phyloP scores from a whole-genome alignment of 1,140 invertebrate genomes.

The Hypothenemus hampei region DNA sequence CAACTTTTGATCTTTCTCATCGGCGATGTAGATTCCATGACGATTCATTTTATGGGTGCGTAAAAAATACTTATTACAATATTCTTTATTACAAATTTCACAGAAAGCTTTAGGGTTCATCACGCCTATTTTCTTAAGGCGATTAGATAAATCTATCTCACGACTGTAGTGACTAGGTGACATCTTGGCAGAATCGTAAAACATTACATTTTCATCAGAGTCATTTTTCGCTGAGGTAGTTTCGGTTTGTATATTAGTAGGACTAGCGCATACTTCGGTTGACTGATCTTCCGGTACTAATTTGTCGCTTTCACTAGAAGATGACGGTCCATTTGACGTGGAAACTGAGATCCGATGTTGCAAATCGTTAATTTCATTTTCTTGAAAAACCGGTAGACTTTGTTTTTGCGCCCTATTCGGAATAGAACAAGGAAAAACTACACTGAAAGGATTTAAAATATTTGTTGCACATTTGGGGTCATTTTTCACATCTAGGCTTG shows the following conservation, averaged over 20 bases:
- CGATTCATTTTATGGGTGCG: slow-evolving; percentile 84
- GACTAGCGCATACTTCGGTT: slow-evolving; percentile 36
- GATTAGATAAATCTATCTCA: slow-evolving; percentile 59
- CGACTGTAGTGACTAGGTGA: slow-evolving; percentile 38
- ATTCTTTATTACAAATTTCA: slow-evolving; percentile 92
- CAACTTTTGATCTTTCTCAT: slow-evolving; percentile 48
- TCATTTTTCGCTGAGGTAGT: slow-evolving; percentile 41
- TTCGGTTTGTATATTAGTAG: slow-evolving; percentile 36
- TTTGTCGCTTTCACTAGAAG: slow-evolving; percentile 35
- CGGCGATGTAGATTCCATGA: slow-evolving; percentile 65
- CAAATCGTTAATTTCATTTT: slow-evolving; percentile 33
- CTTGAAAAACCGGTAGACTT: slow-evolving; percentile 19
- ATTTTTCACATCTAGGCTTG: slow-evolving; percentile 45
- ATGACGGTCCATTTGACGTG: slow-evolving; percentile 34
- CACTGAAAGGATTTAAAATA: slow-evolving; percentile 35
- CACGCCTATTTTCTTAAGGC: slow-evolving; percentile 68
- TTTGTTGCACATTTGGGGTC: slow-evolving; percentile 36
- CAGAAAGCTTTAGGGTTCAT: slow-evolving; percentile 87
- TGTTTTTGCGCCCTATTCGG: slow-evolving; percentile 33
- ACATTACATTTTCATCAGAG: slow-evolving; percentile 33
- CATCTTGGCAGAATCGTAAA: slow-evolving; percentile 37
- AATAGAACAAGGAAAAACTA: slow-evolving; percentile 34
- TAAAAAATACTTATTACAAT: slow-evolving; percentile 92
- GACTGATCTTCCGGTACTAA: slow-evolving; percentile 29
- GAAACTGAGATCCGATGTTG: slow-evolving; percentile 18